A percentile compares a stretch with the other conserved stretches of the same genome.
These are phyloP conservation scores for Camarhynchus parvulus DNA, from an alignment of 2,113 vertebrate genomes.

Conservation along the genomic window DNA sequence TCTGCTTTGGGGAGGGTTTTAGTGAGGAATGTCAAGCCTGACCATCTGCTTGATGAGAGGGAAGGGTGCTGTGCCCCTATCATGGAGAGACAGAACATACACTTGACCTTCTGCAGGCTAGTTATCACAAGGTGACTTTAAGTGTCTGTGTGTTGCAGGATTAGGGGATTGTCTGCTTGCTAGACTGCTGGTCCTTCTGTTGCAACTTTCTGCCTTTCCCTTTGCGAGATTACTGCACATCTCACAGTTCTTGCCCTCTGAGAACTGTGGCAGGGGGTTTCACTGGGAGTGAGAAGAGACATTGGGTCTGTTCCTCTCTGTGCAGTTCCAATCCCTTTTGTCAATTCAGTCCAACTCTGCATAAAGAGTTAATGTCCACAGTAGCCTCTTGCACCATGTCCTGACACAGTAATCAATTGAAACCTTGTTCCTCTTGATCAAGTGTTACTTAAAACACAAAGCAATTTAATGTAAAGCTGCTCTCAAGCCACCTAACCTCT, in stretches of 20 bases:
- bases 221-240: not conserved
- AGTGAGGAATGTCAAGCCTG: not conserved
- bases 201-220: not conserved
- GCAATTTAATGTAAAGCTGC: not conserved
- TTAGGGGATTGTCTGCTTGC: not conserved
- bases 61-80: not conserved
- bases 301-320: not conserved
- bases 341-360: not conserved
- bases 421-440: not conserved
- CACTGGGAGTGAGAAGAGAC: not conserved
- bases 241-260: not conserved
- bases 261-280: not conserved
- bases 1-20: not conserved
- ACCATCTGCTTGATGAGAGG: not conserved
- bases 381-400: not conserved
- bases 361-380: not conserved
- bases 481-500: not conserved
- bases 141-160: not conserved
- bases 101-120: not conserved
- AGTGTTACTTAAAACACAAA: conserved; percentile 13
- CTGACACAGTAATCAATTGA: not conserved
- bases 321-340: not conserved
- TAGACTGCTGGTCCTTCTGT: not conserved
- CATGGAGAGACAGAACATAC: not conserved
- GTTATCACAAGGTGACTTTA: conserved; percentile 24